Percentiles rank a stretch among this genome's conserved stretches.
phyloP scores from a whole-genome alignment of 2,888 invertebrate species.

The Diabrotica balteata region DNA sequence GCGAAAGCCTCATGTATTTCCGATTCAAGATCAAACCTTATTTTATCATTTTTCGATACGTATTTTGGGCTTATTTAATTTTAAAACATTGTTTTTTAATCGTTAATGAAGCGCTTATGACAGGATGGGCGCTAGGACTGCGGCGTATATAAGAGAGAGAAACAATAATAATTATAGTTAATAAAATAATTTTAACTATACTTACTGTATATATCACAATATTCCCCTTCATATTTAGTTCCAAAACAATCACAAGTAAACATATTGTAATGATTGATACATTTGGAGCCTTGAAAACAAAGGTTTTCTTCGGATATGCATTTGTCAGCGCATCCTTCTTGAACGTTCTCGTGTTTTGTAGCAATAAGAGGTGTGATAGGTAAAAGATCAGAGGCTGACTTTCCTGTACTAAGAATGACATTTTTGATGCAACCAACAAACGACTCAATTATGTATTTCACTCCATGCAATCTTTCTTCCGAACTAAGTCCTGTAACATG shows the following conservation, averaged over 20 bases:
- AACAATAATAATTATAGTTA: too few relatives aligned
- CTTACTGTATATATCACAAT: conserved; percentile 91
- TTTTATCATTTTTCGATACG: too few relatives aligned
- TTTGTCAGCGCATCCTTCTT: conserved; percentile 87
- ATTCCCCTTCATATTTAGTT: conserved; percentile 88
- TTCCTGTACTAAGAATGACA: conserved; percentile 84
- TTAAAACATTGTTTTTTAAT: too few relatives aligned
- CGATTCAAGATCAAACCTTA: too few relatives aligned
- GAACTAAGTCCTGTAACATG: conserved; percentile 76
- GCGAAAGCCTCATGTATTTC: too few relatives aligned
- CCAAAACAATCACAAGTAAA: conserved; percentile 93
- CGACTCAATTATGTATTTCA: conserved; percentile 91
- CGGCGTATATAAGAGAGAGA: too few relatives aligned
- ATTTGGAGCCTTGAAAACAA: conserved; percentile 86
- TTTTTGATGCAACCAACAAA: conserved; percentile 92
- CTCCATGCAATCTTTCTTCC: conserved; percentile 86
- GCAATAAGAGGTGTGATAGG: conserved; percentile 85
- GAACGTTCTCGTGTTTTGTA: conserved; percentile 87
- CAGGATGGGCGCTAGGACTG: too few relatives aligned
- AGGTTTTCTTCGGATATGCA: conserved; percentile 82
- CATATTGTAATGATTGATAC: conserved; percentile 90
- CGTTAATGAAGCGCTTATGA: too few relatives aligned
- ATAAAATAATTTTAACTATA: conserved; percentile 45
- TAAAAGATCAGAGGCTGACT: conserved; percentile 82
- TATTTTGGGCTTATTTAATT: too few relatives aligned